Percentiles rank a stretch among this genome's conserved stretches.
Conservation (phyloP, 2,113 vertebrate genomes). For the Rhinopomastus cyanomelas region DNA sequence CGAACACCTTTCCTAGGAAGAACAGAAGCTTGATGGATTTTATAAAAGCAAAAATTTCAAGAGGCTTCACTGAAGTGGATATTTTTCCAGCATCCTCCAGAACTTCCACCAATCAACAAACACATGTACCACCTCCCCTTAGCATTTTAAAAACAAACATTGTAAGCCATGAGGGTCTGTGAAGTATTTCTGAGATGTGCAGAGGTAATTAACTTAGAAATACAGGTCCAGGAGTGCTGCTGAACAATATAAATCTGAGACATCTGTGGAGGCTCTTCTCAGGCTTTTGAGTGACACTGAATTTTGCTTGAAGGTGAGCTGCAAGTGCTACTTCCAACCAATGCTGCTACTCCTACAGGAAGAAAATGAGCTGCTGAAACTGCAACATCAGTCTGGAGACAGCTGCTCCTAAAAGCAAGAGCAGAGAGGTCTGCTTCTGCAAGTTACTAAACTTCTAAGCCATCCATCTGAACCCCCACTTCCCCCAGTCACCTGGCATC, state of each 20-base stretch:
- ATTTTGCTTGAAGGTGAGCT: not conserved
- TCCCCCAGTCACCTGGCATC: not conserved
- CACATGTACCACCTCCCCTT: rapidly evolving
- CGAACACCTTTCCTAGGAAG: not conserved
- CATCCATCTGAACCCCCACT: not conserved
- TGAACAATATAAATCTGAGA: not conserved
- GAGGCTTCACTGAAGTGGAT: not conserved
- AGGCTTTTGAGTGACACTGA: not conserved
- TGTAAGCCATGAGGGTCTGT: not conserved
- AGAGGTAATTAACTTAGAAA: not conserved
- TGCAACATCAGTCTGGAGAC: not conserved
- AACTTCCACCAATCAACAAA: not conserved
- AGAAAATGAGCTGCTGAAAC: not conserved
- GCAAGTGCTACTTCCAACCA: not conserved
- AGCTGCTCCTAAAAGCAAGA: not conserved
- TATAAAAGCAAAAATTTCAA: not conserved
- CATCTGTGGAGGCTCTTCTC: not conserved
- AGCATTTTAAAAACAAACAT: not conserved
- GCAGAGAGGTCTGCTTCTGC: not conserved
- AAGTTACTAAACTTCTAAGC: not conserved
- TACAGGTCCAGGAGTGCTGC: too few relatives aligned
- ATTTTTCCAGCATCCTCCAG: not conserved
- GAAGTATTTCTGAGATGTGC: not conserved
- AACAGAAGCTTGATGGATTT: not conserved
- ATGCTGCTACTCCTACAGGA: not conserved